These are phyloP conservation scores for Myrmophylax atrothorax DNA, from an alignment of 2,113 vertebrate species.

Conservation along the genomic window DNA sequence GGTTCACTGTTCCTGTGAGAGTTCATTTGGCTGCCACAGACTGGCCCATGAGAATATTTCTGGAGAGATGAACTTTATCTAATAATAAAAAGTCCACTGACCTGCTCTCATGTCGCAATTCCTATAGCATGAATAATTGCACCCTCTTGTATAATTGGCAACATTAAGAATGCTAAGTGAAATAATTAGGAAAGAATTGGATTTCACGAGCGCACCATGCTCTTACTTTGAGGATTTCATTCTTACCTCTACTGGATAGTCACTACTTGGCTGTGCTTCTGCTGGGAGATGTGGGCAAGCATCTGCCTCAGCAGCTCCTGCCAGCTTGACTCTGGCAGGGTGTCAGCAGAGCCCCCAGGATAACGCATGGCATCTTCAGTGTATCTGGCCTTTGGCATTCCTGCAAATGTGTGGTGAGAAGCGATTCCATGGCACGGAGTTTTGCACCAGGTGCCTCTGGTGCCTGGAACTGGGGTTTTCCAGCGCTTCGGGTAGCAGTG, in stretches of 20 bases:
- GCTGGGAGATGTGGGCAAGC: constrained; percentile 15
- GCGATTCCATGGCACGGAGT: fast-evolving
- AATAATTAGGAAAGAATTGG: constrained; percentile 15
- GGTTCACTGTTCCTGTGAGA: constrained; percentile 30
- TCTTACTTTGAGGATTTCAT: constrained; percentile 21
- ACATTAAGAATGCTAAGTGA: constrained; percentile 40
- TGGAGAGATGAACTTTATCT: constrained; percentile 55
- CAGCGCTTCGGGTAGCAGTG: neutral
- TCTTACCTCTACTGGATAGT: neutral
- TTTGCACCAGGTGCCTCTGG: constrained; percentile 4
- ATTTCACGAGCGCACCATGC: neutral
- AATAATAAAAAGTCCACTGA: constrained; percentile 53
- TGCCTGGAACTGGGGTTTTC: neutral
- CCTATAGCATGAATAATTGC: constrained; percentile 42
- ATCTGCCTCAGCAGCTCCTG: constrained; percentile 33
- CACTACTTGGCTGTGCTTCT: neutral
- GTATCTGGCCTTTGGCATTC: neutral
- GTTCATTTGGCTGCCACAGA: constrained; percentile 1
- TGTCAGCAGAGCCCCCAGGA: constrained; percentile 30
- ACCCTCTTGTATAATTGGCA: constrained; percentile 57
- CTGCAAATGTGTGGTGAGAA: neutral
- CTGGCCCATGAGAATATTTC: constrained; percentile 42
- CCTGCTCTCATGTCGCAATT: constrained; percentile 25
- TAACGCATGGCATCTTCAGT: neutral
- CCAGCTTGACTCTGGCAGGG: constrained; percentile 48